These are phyloP conservation scores for Dasypolia templi DNA, from an alignment of 2,888 invertebrate genomes.

Conservation along the genomic window DNA sequence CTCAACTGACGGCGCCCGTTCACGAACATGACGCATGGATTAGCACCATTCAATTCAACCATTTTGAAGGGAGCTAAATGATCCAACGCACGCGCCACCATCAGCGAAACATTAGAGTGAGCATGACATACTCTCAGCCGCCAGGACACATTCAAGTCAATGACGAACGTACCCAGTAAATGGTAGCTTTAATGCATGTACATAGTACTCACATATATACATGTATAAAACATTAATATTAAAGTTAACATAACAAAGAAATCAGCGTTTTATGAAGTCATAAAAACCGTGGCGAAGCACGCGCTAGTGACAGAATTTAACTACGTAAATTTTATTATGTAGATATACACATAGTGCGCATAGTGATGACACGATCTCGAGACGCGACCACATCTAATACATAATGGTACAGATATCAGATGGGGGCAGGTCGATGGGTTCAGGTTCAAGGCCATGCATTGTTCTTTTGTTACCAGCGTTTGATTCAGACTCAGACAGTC, in stretches of 20 bases:
- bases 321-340: background rate
- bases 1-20: too few species aligned
- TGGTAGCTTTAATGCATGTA: too few species aligned
- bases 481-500: conserved; percentile 7
- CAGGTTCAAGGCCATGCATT: conserved; percentile 65
- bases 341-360: background rate
- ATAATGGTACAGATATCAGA: conserved; percentile 42
- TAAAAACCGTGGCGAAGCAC: background rate
- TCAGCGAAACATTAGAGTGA: too few species aligned
- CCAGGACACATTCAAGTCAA: too few species aligned
- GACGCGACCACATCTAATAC: conserved; percentile 6
- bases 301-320: background rate
- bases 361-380: conserved; percentile 11
- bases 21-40: too few species aligned
- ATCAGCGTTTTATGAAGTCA: background rate
- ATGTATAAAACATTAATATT: background rate
- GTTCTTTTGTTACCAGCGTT: conserved; percentile 60
- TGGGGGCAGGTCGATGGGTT: conserved; percentile 56
- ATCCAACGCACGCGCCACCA: too few species aligned
- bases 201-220: too few species aligned
- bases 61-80: too few species aligned
- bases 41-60: too few species aligned
- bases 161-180: too few species aligned
- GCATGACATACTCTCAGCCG: too few species aligned
- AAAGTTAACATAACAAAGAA: background rate